Conservation (phyloP, 1,140 invertebrate species). For the Trichomalopsis sarcophagae region DNA sequence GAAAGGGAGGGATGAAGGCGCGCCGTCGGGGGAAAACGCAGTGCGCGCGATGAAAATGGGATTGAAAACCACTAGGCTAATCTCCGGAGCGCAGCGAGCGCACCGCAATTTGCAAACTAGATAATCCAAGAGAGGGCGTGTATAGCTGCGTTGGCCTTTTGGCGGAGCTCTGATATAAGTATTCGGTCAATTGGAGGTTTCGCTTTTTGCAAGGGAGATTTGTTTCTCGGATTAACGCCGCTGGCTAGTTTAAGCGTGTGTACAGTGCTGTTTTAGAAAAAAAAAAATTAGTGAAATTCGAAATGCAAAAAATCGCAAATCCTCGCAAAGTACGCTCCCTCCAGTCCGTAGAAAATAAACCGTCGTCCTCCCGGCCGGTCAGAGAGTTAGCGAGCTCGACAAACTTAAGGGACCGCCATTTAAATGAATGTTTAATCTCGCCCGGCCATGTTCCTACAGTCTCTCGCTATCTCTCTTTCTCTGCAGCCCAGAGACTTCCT, state of each 20-base stretch:
- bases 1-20: constrained; percentile 11
- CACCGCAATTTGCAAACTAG: constrained; percentile 35
- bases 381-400: not conserved
- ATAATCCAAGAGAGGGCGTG: not conserved
- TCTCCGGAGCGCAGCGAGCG: constrained; percentile 54
- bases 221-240: not conserved
- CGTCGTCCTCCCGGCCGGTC: not conserved
- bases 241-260: too few species aligned
- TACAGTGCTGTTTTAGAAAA: too few species aligned
- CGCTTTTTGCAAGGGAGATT: not conserved
- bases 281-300: not conserved
- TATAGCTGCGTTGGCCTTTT: not conserved
- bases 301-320: not conserved
- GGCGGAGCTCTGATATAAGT: constrained; percentile 30
- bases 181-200: not conserved
- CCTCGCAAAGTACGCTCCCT: not conserved
- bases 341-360: not conserved
- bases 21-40: constrained; percentile 49
- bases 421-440: constrained; percentile 75
- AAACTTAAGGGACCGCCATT: constrained; percentile 68
- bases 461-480: constrained; percentile 28
- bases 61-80: constrained; percentile 72
- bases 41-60: constrained; percentile 68
- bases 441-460: constrained; percentile 51
- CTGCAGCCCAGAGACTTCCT: constrained; percentile 1